Evolutionary conservation across 2,888 invertebrate genomes (phyloP), one percentile per base, ranked within the genome.

Genomic region (Strigamia maritima): DNA sequence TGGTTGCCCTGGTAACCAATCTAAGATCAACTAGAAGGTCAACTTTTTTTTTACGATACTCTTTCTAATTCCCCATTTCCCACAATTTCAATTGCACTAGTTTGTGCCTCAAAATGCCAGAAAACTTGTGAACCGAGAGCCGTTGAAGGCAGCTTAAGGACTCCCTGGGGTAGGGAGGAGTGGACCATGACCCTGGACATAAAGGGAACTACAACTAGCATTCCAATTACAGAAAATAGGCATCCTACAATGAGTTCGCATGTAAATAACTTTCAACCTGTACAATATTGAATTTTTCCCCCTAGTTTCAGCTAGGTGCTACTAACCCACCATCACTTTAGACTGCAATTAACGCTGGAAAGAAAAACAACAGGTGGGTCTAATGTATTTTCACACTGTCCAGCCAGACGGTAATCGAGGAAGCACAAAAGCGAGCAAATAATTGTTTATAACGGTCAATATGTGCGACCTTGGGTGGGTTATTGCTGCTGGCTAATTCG

Each of bases 101-200:
- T 49, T 49, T 49, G 49, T 12, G 19, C 49, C 14, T 49, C 60
- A 65, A 65, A 44, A 65, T 65, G 22, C 60, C 60, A n/a, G 60
- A 1, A 65, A 65, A 65, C 60, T 65, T 19, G 60, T 65, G 60
- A 24, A 65, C 60, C 60, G 60, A 65, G 12, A 65, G 60, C 19
- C 60, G 60, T 65, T 65, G 60, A 65, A 65, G 60, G 60, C 60
- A 22, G 60, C 60, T 65, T 65, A 65, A 65, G 49, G 60, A 65
- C 60, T 65, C 60, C 60, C 60, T 7, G 60, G 19, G 60, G 60
- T 65, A 65, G 22, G 60, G 22, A 22, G 60, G 60, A 65, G 60
- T 65, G 60, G 60, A 65, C 60, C 12, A 19, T 65, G 60, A 65
- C 60, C 60, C 60, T 65, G 60, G 60, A 22, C 60, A 65, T 65